These are phyloP conservation scores for Agrypnus murinus DNA, from an alignment of 2,888 invertebrate genomes.

Conservation along the genomic window DNA sequence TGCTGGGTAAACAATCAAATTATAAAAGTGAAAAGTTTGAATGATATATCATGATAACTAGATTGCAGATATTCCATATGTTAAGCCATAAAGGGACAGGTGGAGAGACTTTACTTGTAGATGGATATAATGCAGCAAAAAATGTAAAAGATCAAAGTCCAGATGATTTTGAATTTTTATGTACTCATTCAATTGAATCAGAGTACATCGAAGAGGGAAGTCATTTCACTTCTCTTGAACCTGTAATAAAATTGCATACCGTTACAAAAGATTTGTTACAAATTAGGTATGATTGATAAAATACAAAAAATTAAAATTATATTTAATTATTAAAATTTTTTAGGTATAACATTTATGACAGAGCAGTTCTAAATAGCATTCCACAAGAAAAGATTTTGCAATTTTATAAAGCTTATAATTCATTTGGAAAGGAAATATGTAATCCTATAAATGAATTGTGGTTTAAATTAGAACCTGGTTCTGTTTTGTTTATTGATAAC, in stretches of 20 bases:
- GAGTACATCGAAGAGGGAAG: constrained; percentile 80
- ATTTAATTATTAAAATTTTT: constrained; percentile 27
- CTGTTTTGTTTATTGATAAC: constrained; percentile 84
- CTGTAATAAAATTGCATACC: constrained; percentile 76
- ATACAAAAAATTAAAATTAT: background rate
- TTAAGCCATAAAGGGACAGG: constrained; percentile 77
- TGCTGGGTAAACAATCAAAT: constrained; percentile 78
- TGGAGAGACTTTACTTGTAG: constrained; percentile 83
- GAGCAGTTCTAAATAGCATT: constrained; percentile 77
- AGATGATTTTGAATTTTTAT: constrained; percentile 76
- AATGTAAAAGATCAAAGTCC: constrained; percentile 74
- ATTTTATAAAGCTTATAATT: constrained; percentile 78
- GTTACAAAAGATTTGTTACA: constrained; percentile 75
- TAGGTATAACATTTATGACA: constrained; percentile 74
- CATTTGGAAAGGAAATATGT: constrained; percentile 73
- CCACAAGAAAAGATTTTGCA: constrained; percentile 72
- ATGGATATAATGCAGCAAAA: constrained; percentile 81
- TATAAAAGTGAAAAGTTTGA: no score
- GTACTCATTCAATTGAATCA: constrained; percentile 75
- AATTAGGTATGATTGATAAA: constrained; percentile 73
- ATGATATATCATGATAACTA: no score
- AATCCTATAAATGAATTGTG: constrained; percentile 74
- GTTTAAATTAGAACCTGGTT: constrained; percentile 80
- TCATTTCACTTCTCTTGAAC: constrained; percentile 75
- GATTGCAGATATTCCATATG: constrained; percentile 74